Percentiles rank a stretch among this genome's conserved stretches.
Conservation (phyloP, 2,888 invertebrate species). For the Phyto melanocephala region DNA sequence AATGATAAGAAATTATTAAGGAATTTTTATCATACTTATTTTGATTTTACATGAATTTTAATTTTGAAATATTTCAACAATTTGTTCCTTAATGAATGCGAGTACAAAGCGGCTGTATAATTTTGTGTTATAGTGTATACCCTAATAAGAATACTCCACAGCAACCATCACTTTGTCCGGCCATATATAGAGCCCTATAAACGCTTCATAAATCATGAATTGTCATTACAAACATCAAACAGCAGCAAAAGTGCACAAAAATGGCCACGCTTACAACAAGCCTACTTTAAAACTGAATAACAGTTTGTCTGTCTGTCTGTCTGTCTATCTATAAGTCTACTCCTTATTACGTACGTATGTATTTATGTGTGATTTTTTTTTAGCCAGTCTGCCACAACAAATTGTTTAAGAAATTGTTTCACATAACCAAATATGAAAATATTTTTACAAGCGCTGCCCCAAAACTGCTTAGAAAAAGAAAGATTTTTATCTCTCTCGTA, state of each 20-base stretch:
- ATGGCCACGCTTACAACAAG: constrained; percentile 32
- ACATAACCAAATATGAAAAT: constrained; percentile 56
- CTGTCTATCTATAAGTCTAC: neutral
- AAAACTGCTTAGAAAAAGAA: constrained; percentile 37
- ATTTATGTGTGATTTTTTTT: neutral
- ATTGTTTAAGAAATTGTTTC: constrained; percentile 58
- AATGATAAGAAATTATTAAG: constrained; percentile 5
- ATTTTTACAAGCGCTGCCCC: constrained; percentile 41
- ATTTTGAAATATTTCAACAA: constrained; percentile 43
- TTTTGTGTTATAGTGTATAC: neutral
- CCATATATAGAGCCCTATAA: constrained; percentile 65
- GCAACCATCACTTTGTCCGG: constrained; percentile 56
- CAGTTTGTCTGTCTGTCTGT: neutral
- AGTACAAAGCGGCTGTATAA: neutral
- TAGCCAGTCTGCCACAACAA: constrained; percentile 19
- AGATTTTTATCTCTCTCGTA: constrained; percentile 49
- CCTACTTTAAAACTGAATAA: neutral
- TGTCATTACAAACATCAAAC: constrained; percentile 60
- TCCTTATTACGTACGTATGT: neutral
- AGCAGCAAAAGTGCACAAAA: constrained; percentile 52
- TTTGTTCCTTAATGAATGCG: constrained; percentile 14
- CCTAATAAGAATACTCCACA: constrained; percentile 51
- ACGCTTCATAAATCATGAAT: constrained; percentile 65
- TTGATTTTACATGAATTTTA: constrained; percentile 47
- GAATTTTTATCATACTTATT: neutral